phyloP scores from a whole-genome alignment of 2,113 vertebrate genomes.

The Neodontobutis hainanensis region DNA sequence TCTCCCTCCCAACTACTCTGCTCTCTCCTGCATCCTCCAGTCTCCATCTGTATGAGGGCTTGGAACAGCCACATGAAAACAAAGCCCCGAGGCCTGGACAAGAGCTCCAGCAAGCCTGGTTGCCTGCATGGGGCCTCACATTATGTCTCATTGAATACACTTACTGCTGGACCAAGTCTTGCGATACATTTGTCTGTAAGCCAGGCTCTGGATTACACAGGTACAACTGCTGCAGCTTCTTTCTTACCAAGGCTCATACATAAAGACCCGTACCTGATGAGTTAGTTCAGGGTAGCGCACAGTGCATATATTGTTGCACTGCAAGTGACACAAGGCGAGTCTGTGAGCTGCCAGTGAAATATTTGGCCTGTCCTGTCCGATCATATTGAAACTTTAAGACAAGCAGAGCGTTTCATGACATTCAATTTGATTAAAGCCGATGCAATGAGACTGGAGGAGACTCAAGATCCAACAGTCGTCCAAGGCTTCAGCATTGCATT shows the following conservation, averaged over 20 bases:
- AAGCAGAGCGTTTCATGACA: conserved; percentile 60
- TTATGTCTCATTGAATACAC: conserved; percentile 64
- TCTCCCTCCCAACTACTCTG: conserved; percentile 42
- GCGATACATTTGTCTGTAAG: conserved; percentile 47
- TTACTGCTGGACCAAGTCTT: conserved; percentile 33
- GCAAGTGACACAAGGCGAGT: conserved; percentile 17
- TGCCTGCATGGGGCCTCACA: conserved; percentile 64
- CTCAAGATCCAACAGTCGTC: conserved; percentile 50
- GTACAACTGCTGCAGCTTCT: conserved; percentile 31
- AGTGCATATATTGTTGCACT: conserved; percentile 38
- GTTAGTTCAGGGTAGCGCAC: conserved; percentile 33
- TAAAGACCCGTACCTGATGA: conserved; percentile 36
- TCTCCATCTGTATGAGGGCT: conserved; percentile 71
- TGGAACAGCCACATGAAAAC: conserved; percentile 72
- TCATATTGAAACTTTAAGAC: conserved; percentile 61
- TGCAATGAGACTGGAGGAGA: conserved; percentile 63
- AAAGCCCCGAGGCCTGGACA: conserved; percentile 72
- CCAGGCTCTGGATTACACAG: conserved; percentile 42
- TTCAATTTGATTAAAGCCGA: conserved; percentile 74
- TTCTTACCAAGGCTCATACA: conserved; percentile 29
- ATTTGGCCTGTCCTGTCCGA: conserved; percentile 66
- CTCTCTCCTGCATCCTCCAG: conserved; percentile 63
- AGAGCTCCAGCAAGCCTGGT: conserved; percentile 69
- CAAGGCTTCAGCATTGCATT: conserved; percentile 37
- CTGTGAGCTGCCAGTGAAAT: conserved; percentile 41